Evolutionary conservation across 2,888 invertebrate genomes (phyloP).

Genomic region (Dione vanillae): DNA sequence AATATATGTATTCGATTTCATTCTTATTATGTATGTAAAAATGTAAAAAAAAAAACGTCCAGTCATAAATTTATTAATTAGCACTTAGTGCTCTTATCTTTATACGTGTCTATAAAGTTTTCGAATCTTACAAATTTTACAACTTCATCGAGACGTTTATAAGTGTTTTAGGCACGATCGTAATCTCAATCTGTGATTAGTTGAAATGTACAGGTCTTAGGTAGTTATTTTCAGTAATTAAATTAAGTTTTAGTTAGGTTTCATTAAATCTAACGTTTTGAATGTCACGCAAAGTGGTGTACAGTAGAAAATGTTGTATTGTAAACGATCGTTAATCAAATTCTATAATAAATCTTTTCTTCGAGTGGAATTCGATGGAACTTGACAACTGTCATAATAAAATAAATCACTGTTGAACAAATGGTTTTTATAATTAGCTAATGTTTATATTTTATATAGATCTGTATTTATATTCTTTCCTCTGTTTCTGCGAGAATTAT

Average conservation of each 20-base stretch:
- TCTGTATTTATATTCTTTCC: too few species aligned
- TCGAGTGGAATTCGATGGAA: too few species aligned
- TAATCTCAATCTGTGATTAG: background rate
- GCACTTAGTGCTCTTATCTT: conserved; percentile 19
- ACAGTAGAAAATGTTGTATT: too few species aligned
- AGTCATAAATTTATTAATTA: conserved; percentile 17
- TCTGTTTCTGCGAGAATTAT: too few species aligned
- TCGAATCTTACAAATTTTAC: conserved; percentile 14
- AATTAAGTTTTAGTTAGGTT: background rate
- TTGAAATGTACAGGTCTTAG: background rate
- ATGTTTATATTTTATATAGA: too few species aligned
- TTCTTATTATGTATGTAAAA: conserved; percentile 11
- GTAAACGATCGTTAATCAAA: too few species aligned
- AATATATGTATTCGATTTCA: background rate
- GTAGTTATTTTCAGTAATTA: background rate
- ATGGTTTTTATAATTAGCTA: too few species aligned
- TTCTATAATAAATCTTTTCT: too few species aligned
- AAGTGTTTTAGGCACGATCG: conserved; percentile 12
- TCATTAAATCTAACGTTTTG: too few species aligned
- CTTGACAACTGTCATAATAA: too few species aligned
- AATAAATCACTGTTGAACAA: too few species aligned
- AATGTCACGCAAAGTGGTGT: too few species aligned
- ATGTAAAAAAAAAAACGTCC: background rate
- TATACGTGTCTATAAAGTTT: conserved; percentile 12
- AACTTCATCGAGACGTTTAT: conserved; percentile 15